Evolutionary conservation across 2,888 invertebrate genomes (phyloP).

Genomic region (Drosophila anomalata): DNA sequence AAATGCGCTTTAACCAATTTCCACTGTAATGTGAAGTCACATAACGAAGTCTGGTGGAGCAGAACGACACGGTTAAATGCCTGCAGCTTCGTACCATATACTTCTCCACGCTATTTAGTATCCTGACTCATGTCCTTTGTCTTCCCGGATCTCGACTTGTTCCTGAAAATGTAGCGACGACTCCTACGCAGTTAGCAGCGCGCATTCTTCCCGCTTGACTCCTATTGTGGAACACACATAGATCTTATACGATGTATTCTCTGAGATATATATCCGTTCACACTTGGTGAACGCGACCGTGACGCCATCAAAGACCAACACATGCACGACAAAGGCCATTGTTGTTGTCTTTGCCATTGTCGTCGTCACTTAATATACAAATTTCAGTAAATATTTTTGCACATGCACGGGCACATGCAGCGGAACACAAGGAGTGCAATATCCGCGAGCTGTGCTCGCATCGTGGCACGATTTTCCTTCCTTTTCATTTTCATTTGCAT

Average conservation of each 20-base stretch:
- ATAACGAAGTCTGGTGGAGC: constrained; percentile 31
- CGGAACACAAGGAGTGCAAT: constrained; percentile 52
- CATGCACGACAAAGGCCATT: constrained; percentile 43
- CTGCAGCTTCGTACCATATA: constrained; percentile 33
- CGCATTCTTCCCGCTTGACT: constrained; percentile 69
- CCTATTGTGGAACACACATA: constrained; percentile 46
- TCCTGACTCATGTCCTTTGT: constrained; percentile 5
- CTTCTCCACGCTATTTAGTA: neutral
- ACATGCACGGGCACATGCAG: constrained; percentile 4
- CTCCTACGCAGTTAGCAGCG: constrained; percentile 55
- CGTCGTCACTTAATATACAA: constrained; percentile 76
- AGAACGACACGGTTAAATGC: constrained; percentile 37
- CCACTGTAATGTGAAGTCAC: constrained; percentile 26
- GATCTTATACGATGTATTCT: neutral
- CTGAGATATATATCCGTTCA: constrained; percentile 26
- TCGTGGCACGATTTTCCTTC: constrained; percentile 32
- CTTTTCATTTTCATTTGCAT: constrained; percentile 2
- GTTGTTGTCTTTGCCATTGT: constrained; percentile 45
- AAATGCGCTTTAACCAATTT: neutral
- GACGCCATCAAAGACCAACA: constrained; percentile 46
- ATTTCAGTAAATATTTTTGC: constrained; percentile 77
- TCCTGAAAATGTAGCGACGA: constrained; percentile 19
- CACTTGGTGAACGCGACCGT: constrained; percentile 36
- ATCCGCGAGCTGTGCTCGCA: constrained; percentile 61
- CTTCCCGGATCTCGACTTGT: constrained; percentile 9